phyloP scores from a whole-genome alignment of 2,797 vertebrate genomes.

The Cryptoprocta ferox region DNA sequence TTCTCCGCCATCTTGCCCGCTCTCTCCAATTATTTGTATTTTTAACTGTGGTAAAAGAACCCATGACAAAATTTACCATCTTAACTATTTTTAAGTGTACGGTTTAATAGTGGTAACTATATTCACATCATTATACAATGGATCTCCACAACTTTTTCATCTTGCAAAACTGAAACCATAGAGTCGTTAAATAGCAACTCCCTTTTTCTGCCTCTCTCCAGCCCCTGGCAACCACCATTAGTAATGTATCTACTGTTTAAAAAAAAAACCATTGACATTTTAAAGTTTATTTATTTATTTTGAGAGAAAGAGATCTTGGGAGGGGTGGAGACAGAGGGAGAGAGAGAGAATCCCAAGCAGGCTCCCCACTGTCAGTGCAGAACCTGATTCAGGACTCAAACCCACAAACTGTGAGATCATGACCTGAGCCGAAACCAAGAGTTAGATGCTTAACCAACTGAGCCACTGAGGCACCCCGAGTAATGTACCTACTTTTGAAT shows the following conservation, averaged over 20 bases:
- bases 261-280: no score
- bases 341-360: no score
- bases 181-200: not conserved
- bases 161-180: not conserved
- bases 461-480: not conserved
- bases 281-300: no score
- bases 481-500: not conserved
- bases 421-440: no score
- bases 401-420: no score
- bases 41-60: not conserved
- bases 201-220: not conserved
- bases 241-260: not conserved
- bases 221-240: not conserved
- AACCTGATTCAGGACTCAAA: no score
- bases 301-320: no score
- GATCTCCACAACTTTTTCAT: not conserved
- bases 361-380: no score
- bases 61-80: not conserved
- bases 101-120: not conserved
- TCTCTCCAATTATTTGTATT: not conserved
- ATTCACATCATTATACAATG: not conserved
- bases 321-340: no score
- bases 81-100: not conserved
- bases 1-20: no score
- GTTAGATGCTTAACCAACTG: no score